Percentiles rank a stretch among this genome's conserved stretches.
Evolutionary conservation across 2,888 invertebrate species (phyloP).

Genomic region (Drosophila peninsularis): DNA sequence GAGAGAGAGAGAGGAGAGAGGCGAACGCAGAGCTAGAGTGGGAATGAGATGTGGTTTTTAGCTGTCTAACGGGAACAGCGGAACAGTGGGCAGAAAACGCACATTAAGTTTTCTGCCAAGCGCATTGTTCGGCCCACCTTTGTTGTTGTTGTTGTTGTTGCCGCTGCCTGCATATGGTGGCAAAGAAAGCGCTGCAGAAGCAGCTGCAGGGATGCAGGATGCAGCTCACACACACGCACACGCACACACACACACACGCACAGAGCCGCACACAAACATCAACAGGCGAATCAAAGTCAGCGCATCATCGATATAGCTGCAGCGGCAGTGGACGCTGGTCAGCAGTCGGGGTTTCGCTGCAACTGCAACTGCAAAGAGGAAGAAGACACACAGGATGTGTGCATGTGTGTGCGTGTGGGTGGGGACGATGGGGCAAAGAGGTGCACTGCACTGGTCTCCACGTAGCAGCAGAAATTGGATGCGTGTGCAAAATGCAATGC

Average conservation of each 20-base stretch:
- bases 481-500: conserved; percentile 78
- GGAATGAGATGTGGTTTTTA: conserved; percentile 1
- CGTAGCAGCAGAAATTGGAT: conserved; percentile 74
- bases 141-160: conserved; percentile 45
- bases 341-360: conserved; percentile 17
- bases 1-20: background rate
- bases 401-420: background rate
- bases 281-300: conserved; percentile 77
- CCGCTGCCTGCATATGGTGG: conserved; percentile 46
- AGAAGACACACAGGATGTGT: background rate
- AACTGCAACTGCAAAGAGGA: conserved; percentile 29
- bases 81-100: conserved; percentile 50
- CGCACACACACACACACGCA: conserved; percentile 9
- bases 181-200: conserved; percentile 63
- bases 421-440: background rate
- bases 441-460: conserved; percentile 10
- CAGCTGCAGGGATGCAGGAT: conserved; percentile 46
- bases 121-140: conserved; percentile 53
- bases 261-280: conserved; percentile 41
- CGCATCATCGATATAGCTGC: conserved; percentile 76
- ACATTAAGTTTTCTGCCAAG: conserved; percentile 73
- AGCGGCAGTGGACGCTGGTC: conserved; percentile 47
- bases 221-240: conserved; percentile 11
- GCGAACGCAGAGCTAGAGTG: background rate
- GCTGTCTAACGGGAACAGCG: conserved; percentile 22